Conservation (phyloP, 2,888 invertebrate species). For the Caenorhabditis sp. region DNA sequence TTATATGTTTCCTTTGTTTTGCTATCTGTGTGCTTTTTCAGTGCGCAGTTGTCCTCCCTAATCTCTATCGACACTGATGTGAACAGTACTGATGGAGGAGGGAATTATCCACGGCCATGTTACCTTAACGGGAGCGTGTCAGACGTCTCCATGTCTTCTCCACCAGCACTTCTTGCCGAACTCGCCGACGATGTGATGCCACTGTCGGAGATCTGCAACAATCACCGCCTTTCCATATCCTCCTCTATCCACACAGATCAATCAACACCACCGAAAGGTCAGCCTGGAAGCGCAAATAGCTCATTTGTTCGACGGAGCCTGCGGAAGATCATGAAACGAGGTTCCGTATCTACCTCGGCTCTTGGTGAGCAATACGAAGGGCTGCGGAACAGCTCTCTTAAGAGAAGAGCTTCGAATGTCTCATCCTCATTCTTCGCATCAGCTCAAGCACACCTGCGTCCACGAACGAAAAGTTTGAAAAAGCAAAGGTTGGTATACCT, state of each 20-base stretch:
- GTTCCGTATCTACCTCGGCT: slow-evolving; percentile 36
- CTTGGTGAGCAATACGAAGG: slow-evolving; percentile 39
- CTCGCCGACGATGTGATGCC: slow-evolving; percentile 42
- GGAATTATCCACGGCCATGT: not conserved
- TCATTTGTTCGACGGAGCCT: slow-evolving; percentile 57
- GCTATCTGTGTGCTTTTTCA: slow-evolving; percentile 51
- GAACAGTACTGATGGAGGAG: slow-evolving; percentile 24
- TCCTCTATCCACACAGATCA: slow-evolving; percentile 43
- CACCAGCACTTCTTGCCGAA: slow-evolving; percentile 33
- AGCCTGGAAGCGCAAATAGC: slow-evolving; percentile 9
- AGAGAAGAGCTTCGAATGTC: slow-evolving; percentile 54
- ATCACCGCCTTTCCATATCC: slow-evolving; percentile 36
- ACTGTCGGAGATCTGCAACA: slow-evolving; percentile 51
- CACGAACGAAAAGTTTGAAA: slow-evolving; percentile 61
- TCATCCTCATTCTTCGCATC: slow-evolving; percentile 58
- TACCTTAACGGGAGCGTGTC: not conserved
- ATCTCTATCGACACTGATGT: slow-evolving; percentile 22
- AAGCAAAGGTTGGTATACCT: slow-evolving; percentile 54
- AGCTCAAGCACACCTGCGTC: slow-evolving; percentile 51
- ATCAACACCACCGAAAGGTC: slow-evolving; percentile 26
- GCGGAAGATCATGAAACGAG: slow-evolving; percentile 62
- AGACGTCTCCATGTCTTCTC: slow-evolving; percentile 25
- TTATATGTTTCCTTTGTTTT: slow-evolving; percentile 48
- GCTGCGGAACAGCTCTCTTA: slow-evolving; percentile 39
- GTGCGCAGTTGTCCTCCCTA: slow-evolving; percentile 20